Evolutionary conservation across 2,113 vertebrate genomes (phyloP).

Genomic region (Aptenodytes forsteri): DNA sequence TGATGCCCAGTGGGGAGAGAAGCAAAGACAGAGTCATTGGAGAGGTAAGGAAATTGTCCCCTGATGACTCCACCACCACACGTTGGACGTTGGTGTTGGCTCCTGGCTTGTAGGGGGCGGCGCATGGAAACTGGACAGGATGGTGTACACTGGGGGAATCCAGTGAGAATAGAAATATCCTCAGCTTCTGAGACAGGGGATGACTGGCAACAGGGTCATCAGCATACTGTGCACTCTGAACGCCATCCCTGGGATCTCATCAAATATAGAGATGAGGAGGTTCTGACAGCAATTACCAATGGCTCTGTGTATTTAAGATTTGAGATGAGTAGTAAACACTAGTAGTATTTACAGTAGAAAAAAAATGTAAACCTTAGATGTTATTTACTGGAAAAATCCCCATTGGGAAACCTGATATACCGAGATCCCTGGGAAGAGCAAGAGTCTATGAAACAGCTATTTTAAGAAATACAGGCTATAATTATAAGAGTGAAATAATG

Average conservation of each 20-base stretch:
- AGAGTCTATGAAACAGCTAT: not conserved
- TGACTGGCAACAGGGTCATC: not conserved
- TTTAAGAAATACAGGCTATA: not conserved
- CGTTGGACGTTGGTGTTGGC: not conserved
- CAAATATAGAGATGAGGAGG: not conserved
- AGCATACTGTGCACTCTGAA: not conserved
- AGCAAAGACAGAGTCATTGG: not conserved
- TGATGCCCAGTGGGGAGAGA: not conserved
- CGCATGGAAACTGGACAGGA: not conserved
- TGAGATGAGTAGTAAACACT: not conserved
- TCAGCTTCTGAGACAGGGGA: not conserved
- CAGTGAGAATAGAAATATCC: not conserved
- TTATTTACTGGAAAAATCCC: not conserved
- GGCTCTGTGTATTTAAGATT: not conserved
- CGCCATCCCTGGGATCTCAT: not conserved
- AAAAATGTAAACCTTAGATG: not conserved
- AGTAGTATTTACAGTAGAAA: not conserved
- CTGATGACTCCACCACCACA: not conserved
- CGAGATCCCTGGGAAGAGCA: not conserved
- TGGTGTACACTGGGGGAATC: not conserved
- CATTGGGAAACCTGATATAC: not conserved
- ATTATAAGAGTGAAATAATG: not conserved
- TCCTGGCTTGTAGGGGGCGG: not conserved
- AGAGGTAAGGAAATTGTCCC: not conserved
- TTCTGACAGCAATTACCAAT: not conserved